Base-by-base conservation (phyloP, 2,888 invertebrate species). In the Drosophila melanocephala region DNA sequence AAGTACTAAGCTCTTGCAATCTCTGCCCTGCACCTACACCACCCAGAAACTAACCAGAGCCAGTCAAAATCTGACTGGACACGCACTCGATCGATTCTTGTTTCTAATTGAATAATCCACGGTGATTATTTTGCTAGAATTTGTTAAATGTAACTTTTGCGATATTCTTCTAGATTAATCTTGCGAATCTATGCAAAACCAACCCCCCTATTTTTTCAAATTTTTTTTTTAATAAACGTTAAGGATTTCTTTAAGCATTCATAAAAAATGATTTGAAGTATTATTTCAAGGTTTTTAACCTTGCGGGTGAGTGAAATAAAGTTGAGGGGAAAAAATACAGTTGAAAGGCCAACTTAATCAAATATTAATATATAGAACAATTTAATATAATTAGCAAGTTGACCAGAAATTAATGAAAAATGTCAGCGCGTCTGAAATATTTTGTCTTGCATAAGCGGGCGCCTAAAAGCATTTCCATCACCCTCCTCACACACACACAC, bases 201-300 rank as follows among this genome's bases (percentile, higher is more conserved):
- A 59, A 19, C 56, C 22, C 26, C 7, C 26, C 50, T 61, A 75
- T 77, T 75, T 65, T 42, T 52, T 9, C 53, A 44, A 5, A 28
- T 72, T 84, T 85, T 86, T 81, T 82, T 86, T 81, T 74, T 47
- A 88, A 89, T 83, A 84, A 86, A 87, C 50, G 56, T 68, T 86
- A 88, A 86, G 86, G 64, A 74, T 62, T 84, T 74, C 71, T 73
- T 82, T 84, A 86, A 82, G 86, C 86, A 88, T 86, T 86, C 81
- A 67, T 77, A 42, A 87, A 87, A 87, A 87, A 72, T 71, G 59
- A 61, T 10, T 22, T 19, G 16, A 35, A 22, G 26, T 61, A 22
- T 52, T 44, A 14, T 44, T 61, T 51, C 3, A 2, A 30, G 35
- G 16, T 32, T 35, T 35, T 35, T 5, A 35, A 5, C 12, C 1